Evolutionary conservation across 2,888 invertebrate species (phyloP), one percentile per base, ranked within the genome.

Genomic region (Sepiola atlantica): DNA sequence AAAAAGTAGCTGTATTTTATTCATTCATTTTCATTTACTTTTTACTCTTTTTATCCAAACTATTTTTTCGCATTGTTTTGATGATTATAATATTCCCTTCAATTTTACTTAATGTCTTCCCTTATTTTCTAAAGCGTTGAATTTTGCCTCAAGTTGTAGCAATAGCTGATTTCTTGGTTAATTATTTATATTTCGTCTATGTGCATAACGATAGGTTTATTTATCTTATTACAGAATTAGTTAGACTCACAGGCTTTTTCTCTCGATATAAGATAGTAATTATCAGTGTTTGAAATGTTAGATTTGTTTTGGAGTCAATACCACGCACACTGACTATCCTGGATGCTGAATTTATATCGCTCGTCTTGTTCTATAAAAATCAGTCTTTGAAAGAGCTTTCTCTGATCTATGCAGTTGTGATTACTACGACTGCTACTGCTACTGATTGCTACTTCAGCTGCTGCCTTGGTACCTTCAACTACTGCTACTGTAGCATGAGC

Each of bases 401-500:
- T 45, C 12, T n/a, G 77, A 77, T 77, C n/a, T 77, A 32, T 77
- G 32, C 77, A 77, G 77, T 77, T 77, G 77, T 77, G n/a, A 3
- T 16, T n/a, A 77, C 16, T n/a, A 16, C 92, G 54, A 28, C 92
- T 92, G n/a, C 92, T 45, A 45, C 45, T 45, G 8, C 45, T 45
- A 45, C 45, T 8, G 8, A 8, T 45, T 45, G 45, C 45, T 92
- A 54, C 77, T 77, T n/a, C 77, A 77, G 32, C 91, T 91, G 92
- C 92, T 92, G 91, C 91, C 61, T 61, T 61, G 61, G 61, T 21
- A 61, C 61, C 24, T 61, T 61, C 61, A 61, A 61, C 61, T 61
- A 61, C 61, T 61, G 77, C 77, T 77, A 77, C 77, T 77, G 77
- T n/a, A 77, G 77, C 77, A 77, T 77, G 77, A 77, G 77, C 77